Percentiles rank a stretch among this genome's conserved stretches.
These are phyloP conservation scores for Trochalopteron elliotii DNA, from an alignment of 2,113 vertebrate species.

Conservation along the genomic window DNA sequence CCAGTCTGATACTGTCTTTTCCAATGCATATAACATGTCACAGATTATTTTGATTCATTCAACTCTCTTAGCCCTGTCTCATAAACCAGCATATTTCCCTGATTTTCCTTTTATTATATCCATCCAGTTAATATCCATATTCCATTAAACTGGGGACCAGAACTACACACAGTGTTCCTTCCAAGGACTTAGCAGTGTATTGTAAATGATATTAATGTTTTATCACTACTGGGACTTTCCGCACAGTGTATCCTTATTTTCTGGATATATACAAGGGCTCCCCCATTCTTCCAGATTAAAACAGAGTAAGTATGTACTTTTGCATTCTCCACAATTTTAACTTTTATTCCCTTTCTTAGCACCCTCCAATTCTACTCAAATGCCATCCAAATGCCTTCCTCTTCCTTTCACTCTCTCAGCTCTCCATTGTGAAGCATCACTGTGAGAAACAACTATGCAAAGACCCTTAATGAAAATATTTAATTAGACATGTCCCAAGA, in stretches of 20 bases:
- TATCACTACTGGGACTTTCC: background rate
- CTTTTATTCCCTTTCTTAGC: background rate
- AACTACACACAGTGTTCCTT: background rate
- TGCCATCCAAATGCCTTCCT: background rate
- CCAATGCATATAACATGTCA: background rate
- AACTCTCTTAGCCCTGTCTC: background rate
- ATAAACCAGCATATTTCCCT: background rate
- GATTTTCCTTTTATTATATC: background rate
- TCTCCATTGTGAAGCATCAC: accelerated
- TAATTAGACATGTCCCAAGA: background rate
- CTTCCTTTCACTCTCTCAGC: background rate
- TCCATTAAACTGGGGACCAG: background rate
- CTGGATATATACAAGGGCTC: background rate
- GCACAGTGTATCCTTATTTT: background rate
- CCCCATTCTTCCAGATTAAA: background rate
- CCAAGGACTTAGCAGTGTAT: background rate
- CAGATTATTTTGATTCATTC: background rate
- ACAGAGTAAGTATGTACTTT: background rate
- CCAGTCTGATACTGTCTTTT: background rate
- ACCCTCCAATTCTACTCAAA: background rate
- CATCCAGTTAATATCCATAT: background rate
- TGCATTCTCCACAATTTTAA: background rate
- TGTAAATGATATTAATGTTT: background rate
- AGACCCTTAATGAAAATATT: background rate
- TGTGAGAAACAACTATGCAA: accelerated